Evolutionary conservation across 2,888 invertebrate genomes (phyloP), one percentile per base, ranked within the genome.

Genomic region (Antitype chi): DNA sequence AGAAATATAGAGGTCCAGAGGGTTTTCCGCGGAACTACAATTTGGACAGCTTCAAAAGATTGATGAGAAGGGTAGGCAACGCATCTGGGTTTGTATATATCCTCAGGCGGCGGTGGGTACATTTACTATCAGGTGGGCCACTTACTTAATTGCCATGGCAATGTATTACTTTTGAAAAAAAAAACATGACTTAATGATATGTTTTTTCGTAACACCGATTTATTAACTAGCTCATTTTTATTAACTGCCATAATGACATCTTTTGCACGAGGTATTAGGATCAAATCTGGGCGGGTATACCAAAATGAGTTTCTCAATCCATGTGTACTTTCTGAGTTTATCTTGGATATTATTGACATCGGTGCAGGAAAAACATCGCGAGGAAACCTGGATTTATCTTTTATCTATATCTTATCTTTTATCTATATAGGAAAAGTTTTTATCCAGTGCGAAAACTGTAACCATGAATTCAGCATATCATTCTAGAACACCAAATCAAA

Each of bases 1-100:
- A 66, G 74, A 81, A 64, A 81, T 78, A 81, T 81, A 73, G 63
- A 52, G 74, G 74, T 64, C 52, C 57, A 52, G 52, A 78, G 81
- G 81, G 52, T 53, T 59, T 64, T 74, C 64, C 64, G 52, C 52
- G 25, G 57, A 81, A 59, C 57, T 78, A 74, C 75, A 74, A 64
- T 74, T 78, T 74, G 32, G 78, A 78, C 81, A 78, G 78, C 74
- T 78, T 64, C 74, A 53, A 74, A 78, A 78, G 81, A 78, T 81
- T 81, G 81, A 78, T 78, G 78, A 53, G 81, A 53, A 64, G 74
- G 81, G 64, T 74, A 73, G 32, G 78, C 57, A 38, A 49, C 64
- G 64, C 55, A 52, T 63, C 49, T 32, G 43, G 74, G 43, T 43
- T 13, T 43, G 49, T 74, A 80, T 7, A 62, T 49, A 70, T 62